These are phyloP conservation scores for Caenorhabditis sinica DNA, from an alignment of 2,888 invertebrate genomes.

Conservation along the genomic window DNA sequence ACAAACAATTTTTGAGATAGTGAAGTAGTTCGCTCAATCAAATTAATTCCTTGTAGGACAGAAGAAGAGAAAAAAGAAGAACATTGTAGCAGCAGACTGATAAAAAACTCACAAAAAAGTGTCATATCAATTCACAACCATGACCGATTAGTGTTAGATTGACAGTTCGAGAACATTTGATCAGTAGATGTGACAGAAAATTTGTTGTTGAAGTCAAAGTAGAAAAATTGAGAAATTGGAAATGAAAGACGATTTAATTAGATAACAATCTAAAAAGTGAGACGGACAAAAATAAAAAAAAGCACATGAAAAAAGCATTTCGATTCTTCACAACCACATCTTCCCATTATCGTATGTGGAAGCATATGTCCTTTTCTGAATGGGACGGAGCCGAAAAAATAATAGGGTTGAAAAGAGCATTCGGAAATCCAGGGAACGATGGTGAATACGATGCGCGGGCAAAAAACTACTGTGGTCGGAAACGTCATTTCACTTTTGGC, in stretches of 20 bases:
- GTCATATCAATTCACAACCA: slow-evolving; percentile 1
- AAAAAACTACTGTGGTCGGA: neutral
- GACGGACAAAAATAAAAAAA: neutral
- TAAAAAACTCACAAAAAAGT: neutral
- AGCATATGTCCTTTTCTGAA: neutral
- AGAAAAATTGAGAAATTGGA: neutral
- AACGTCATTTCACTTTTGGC: no score
- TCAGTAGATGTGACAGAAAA: neutral
- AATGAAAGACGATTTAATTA: neutral
- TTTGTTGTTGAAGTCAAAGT: slow-evolving; percentile 11
- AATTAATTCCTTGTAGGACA: neutral
- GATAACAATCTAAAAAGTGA: neutral
- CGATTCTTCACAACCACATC: neutral
- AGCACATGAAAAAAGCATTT: neutral
- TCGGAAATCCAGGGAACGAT: slow-evolving; percentile 3
- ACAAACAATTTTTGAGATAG: neutral
- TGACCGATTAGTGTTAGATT: neutral
- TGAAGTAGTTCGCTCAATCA: neutral
- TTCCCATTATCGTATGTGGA: neutral
- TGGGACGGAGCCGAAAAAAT: slow-evolving; percentile 6
- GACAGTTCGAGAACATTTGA: neutral
- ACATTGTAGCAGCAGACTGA: neutral
- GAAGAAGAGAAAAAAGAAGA: neutral
- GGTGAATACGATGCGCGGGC: neutral
- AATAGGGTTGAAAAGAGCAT: slow-evolving; percentile 18